phyloP scores from a whole-genome alignment of 2,113 vertebrate species.

The Clarias macrocephalus region DNA sequence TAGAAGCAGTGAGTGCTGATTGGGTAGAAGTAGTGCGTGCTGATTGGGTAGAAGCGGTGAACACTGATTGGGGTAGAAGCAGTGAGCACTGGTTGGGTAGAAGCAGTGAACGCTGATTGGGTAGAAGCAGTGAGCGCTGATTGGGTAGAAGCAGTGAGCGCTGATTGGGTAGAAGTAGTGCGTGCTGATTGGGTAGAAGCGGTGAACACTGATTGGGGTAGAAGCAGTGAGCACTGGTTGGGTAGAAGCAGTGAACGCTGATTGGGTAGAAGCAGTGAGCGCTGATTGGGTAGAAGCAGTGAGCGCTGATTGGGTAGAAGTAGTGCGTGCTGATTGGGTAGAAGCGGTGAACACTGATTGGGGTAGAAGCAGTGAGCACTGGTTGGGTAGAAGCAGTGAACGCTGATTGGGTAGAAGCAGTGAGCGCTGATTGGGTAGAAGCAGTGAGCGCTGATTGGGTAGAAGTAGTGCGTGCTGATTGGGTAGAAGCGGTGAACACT shows the following conservation, averaged over 20 bases:
- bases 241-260: background rate
- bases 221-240: too few relatives aligned
- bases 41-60: background rate
- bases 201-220: background rate
- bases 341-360: background rate
- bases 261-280: background rate
- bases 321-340: too few relatives aligned
- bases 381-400: background rate
- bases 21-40: background rate
- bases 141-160: background rate
- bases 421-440: too few relatives aligned
- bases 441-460: background rate
- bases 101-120: background rate
- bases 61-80: background rate
- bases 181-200: background rate
- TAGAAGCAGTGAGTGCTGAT: background rate
- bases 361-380: background rate
- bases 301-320: background rate
- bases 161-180: background rate
- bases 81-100: background rate
- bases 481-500: background rate
- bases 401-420: background rate
- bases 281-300: background rate
- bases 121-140: too few relatives aligned
- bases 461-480: background rate